Conservation (phyloP, 2,113 vertebrate genomes). For the Onychorhynchus coronatus region DNA sequence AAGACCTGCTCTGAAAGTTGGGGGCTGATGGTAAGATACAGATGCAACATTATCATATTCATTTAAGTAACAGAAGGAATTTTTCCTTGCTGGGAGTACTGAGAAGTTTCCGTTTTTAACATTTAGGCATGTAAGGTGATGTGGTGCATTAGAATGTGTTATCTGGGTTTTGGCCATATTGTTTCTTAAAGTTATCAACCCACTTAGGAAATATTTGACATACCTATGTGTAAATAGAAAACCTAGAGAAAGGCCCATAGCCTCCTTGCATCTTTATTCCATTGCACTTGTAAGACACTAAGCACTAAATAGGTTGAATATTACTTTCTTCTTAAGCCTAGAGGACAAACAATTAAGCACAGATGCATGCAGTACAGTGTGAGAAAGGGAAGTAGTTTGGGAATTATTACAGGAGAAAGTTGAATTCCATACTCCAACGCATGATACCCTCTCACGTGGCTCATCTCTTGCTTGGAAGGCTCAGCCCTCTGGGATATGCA, state of each 20-base stretch:
- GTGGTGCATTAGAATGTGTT: neutral
- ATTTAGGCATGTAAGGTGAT: neutral
- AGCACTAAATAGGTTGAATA: slow-evolving; percentile 9
- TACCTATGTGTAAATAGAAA: neutral
- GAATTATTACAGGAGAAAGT: neutral
- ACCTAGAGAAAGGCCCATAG: neutral
- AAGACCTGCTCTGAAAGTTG: neutral
- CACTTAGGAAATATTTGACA: neutral
- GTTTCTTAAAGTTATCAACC: neutral
- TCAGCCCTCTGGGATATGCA: neutral
- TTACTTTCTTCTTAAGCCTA: slow-evolving; percentile 16
- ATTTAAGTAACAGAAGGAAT: neutral
- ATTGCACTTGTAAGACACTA: neutral
- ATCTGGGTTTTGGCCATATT: neutral
- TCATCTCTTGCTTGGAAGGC: neutral
- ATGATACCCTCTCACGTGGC: neutral
- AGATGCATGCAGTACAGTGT: neutral
- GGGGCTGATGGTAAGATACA: neutral
- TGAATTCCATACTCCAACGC: neutral
- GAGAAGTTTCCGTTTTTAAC: neutral
- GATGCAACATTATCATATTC: neutral
- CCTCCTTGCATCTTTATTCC: neutral
- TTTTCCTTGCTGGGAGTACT: neutral
- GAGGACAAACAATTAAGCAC: slow-evolving; percentile 5
- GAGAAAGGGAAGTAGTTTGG: neutral